Percentiles rank a stretch among this genome's conserved stretches.
Evolutionary conservation across 1,140 invertebrate species (phyloP).

Genomic region (Drosophila repleta): DNA sequence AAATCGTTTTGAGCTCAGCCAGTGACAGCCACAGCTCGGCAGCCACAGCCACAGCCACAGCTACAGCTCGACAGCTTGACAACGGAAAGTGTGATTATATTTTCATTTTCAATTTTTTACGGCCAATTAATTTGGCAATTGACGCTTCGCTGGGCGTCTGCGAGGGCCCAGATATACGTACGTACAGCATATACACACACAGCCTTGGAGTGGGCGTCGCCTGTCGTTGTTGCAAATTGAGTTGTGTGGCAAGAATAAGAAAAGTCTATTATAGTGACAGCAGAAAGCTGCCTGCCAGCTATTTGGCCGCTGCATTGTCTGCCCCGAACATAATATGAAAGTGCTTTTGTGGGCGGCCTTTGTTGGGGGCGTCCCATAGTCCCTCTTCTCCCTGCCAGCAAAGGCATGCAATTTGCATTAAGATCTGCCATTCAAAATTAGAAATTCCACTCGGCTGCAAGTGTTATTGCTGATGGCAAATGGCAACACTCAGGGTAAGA

Average conservation of each 20-base stretch:
- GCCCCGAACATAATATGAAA: constrained; percentile 49
- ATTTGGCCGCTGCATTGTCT: constrained; percentile 72
- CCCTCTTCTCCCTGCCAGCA: constrained; percentile 13
- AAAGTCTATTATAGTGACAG: constrained; percentile 77
- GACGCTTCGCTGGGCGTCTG: constrained; percentile 80
- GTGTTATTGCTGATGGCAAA: not conserved
- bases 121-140: constrained; percentile 83
- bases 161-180: constrained; percentile 50
- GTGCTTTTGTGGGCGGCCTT: constrained; percentile 56
- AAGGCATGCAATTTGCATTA: constrained; percentile 72
- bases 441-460: constrained; percentile 70
- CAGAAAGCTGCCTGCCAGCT: constrained; percentile 64
- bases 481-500: not conserved
- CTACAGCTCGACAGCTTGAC: constrained; percentile 34
- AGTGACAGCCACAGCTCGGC: constrained; percentile 31
- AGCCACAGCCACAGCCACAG: constrained; percentile 1
- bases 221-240: constrained; percentile 64
- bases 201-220: not conserved
- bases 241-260: constrained; percentile 81
- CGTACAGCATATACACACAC: too few species aligned
- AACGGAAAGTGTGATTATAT: constrained; percentile 83
- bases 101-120: constrained; percentile 83
- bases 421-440: constrained; percentile 74
- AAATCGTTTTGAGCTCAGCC: constrained; percentile 55
- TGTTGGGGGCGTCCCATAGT: constrained; percentile 57